Evolutionary conservation across 2,797 vertebrate genomes (phyloP).

Genomic region (Oreochromis mossambicus): DNA sequence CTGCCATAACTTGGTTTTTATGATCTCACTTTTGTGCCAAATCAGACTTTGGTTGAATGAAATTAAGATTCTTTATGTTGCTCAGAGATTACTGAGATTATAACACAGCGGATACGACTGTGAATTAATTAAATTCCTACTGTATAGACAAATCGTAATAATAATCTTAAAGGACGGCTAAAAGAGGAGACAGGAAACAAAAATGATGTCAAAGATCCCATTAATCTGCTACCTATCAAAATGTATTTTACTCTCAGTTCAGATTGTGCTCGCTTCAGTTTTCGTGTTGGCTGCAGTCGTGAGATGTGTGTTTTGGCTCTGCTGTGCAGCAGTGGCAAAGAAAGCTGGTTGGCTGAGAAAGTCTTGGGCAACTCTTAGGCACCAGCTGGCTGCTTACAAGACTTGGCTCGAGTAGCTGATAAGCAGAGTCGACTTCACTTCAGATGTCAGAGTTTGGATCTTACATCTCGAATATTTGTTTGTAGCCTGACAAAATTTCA

Average conservation of each 20-base stretch:
- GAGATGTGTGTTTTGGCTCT: conserved; percentile 48
- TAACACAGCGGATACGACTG: not conserved
- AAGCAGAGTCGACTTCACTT: conserved; percentile 16
- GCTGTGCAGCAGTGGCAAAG: not conserved
- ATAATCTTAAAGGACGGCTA: not conserved
- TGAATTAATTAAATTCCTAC: not conserved
- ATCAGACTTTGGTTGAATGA: not conserved
- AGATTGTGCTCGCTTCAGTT: not conserved
- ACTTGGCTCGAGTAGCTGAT: conserved; percentile 27
- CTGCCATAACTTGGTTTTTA: not conserved
- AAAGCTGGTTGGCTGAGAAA: conserved; percentile 30
- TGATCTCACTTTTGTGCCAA: conserved; percentile 9
- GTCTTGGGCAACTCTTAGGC: conserved; percentile 36
- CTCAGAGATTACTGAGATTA: conserved; percentile 2
- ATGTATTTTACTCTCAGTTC: not conserved
- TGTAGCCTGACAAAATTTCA: not conserved
- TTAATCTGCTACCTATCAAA: not conserved
- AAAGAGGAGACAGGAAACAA: not conserved
- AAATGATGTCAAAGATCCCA: not conserved
- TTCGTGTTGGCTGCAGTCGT: conserved; percentile 2
- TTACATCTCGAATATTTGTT: not conserved
- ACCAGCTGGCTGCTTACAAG: conserved; percentile 55
- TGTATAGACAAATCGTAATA: not conserved
- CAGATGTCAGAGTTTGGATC: conserved; percentile 22
- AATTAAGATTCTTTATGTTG: not conserved